phyloP scores from a whole-genome alignment of 2,797 vertebrate species.

The Oreortyx pictus region DNA sequence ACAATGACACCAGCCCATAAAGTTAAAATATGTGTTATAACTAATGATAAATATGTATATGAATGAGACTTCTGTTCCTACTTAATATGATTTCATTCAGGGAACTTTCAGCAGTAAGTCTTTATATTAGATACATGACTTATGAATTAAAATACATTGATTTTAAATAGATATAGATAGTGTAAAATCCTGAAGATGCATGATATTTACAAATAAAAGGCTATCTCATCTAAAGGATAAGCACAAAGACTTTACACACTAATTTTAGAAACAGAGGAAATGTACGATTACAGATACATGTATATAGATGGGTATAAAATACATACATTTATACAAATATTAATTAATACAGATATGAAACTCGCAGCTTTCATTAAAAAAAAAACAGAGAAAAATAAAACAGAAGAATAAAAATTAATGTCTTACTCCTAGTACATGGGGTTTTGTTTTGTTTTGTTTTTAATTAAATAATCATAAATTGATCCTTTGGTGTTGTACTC shows the following conservation, averaged over 20 bases:
- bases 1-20: background rate
- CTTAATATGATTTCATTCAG: slow-evolving; percentile 46
- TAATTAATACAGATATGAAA: background rate
- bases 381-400: background rate
- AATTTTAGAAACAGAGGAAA: slow-evolving; percentile 29
- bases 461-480: background rate
- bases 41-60: background rate
- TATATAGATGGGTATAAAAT: background rate
- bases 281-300: background rate
- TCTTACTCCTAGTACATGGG: background rate
- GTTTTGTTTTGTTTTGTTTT: background rate
- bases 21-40: background rate
- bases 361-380: background rate
- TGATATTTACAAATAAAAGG: background rate
- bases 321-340: background rate
- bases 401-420: background rate
- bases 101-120: background rate
- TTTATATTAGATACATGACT: background rate
- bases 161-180: slow-evolving; percentile 23
- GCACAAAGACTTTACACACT: background rate
- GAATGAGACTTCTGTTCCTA: background rate
- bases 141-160: slow-evolving; percentile 9
- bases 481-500: background rate
- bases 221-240: background rate
- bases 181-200: background rate